These are phyloP conservation scores for Protula sp. DNA, from an alignment of 2,888 invertebrate genomes.

Conservation along the genomic window DNA sequence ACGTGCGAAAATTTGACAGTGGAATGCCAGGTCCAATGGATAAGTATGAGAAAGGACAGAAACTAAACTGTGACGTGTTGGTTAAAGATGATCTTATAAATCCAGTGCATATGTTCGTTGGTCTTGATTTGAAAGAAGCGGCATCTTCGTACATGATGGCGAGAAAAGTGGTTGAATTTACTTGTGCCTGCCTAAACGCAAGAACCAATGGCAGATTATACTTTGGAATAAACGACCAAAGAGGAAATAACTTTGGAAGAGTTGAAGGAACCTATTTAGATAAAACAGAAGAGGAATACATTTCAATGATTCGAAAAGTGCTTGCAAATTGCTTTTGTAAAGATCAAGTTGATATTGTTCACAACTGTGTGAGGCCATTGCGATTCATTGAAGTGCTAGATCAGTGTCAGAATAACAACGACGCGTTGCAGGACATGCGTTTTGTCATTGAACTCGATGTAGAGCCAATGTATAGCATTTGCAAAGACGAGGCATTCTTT, in stretches of 20 bases:
- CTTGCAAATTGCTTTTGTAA: slow-evolving; percentile 14
- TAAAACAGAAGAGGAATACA: no score
- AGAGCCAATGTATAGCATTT: slow-evolving; percentile 1
- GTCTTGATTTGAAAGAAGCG: neutral
- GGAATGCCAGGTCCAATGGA: no score
- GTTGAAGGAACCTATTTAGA: no score
- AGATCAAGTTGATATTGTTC: slow-evolving; percentile 15
- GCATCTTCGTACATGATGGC: neutral
- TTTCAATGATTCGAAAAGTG: slow-evolving; percentile 3
- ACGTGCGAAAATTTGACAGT: neutral
- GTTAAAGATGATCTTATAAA: no score
- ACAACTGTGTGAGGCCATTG: slow-evolving; percentile 15
- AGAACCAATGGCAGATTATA: slow-evolving; percentile 23
- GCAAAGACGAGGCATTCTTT: slow-evolving; percentile 8
- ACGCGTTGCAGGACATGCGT: neutral
- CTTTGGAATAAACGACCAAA: slow-evolving; percentile 14
- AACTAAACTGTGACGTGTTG: no score
- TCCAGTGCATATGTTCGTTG: no score
- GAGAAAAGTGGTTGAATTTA: neutral
- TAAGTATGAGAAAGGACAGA: no score
- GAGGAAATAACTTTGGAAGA: neutral
- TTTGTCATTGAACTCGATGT: slow-evolving; percentile 15
- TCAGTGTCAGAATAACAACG: no score
- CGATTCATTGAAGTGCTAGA: slow-evolving; percentile 17
- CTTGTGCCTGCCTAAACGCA: slow-evolving; percentile 22